phyloP scores from a whole-genome alignment of 2,888 invertebrate species.

The Gibbula magus region DNA sequence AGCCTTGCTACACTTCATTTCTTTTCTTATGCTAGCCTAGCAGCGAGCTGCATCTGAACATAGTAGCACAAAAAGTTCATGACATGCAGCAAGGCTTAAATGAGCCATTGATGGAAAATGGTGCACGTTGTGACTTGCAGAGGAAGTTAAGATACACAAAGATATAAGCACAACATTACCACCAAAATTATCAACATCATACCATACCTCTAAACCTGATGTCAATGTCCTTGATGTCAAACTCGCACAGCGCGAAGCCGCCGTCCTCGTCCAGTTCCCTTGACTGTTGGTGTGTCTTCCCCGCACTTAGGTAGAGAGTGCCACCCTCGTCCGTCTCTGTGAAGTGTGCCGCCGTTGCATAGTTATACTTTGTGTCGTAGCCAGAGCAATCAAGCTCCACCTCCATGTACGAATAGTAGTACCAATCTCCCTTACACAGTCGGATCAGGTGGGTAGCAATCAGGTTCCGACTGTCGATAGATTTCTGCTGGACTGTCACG shows the following conservation, averaged over 20 bases:
- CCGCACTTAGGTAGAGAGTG: slow-evolving; percentile 35
- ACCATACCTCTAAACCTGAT: slow-evolving; percentile 24
- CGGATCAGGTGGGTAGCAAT: slow-evolving; percentile 67
- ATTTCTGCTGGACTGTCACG: slow-evolving; percentile 63
- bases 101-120: too few species aligned
- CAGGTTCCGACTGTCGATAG: neutral
- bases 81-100: too few species aligned
- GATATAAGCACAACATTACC: slow-evolving; percentile 3
- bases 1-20: too few species aligned
- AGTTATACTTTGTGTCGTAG: slow-evolving; percentile 37
- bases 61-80: too few species aligned
- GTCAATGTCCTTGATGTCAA: slow-evolving; percentile 32
- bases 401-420: slow-evolving; percentile 72
- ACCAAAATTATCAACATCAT: slow-evolving; percentile 38
- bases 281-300: neutral
- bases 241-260: slow-evolving; percentile 45
- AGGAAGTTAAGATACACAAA: too few species aligned
- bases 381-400: slow-evolving; percentile 60
- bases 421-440: slow-evolving; percentile 66
- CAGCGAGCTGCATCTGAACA: too few species aligned
- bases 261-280: neutral
- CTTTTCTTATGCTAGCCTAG: too few species aligned
- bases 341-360: slow-evolving; percentile 46
- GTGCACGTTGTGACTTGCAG: too few species aligned
- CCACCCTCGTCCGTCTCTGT: neutral